Conservation (phyloP, 2,797 vertebrate species). For the Anguilla megastoma region DNA sequence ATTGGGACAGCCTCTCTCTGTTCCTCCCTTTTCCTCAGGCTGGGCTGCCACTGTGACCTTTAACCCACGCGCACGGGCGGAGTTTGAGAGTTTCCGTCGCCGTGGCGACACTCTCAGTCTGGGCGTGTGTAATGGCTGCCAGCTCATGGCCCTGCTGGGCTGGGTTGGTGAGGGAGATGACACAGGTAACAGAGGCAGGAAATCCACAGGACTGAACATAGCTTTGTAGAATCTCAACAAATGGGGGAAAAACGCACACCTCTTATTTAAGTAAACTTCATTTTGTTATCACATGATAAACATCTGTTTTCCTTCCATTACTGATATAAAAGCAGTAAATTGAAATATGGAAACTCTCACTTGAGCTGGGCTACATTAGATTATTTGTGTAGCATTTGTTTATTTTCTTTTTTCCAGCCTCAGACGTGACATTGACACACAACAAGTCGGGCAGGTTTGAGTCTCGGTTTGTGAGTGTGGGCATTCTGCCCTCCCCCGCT, state of each 20-base stretch:
- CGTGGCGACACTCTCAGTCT: constrained; percentile 84
- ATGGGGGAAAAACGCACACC: neutral
- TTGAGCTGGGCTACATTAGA: neutral
- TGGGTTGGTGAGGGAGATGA: constrained; percentile 77
- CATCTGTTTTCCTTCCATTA: neutral
- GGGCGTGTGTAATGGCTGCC: constrained; percentile 91
- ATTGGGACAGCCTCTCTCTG: too few species aligned
- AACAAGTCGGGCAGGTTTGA: constrained; percentile 87
- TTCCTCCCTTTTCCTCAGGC: constrained; percentile 61
- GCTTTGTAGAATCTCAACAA: neutral
- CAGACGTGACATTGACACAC: constrained; percentile 76
- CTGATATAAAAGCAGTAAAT: neutral
- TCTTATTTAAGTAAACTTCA: neutral
- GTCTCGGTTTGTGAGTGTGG: constrained; percentile 84
- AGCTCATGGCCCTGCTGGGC: constrained; percentile 85
- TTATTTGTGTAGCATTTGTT: neutral
- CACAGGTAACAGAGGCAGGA: constrained; percentile 48
- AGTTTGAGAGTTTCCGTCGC: constrained; percentile 78
- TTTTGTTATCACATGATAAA: neutral
- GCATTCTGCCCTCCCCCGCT: constrained; percentile 76
- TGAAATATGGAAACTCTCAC: neutral
- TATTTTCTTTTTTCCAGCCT: constrained; percentile 49
- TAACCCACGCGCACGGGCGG: constrained; percentile 71
- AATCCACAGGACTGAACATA: neutral
- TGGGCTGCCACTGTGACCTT: constrained; percentile 87